Conservation (phyloP, 2,113 vertebrate genomes). For the Sterrhoptilus dennistouni region DNA sequence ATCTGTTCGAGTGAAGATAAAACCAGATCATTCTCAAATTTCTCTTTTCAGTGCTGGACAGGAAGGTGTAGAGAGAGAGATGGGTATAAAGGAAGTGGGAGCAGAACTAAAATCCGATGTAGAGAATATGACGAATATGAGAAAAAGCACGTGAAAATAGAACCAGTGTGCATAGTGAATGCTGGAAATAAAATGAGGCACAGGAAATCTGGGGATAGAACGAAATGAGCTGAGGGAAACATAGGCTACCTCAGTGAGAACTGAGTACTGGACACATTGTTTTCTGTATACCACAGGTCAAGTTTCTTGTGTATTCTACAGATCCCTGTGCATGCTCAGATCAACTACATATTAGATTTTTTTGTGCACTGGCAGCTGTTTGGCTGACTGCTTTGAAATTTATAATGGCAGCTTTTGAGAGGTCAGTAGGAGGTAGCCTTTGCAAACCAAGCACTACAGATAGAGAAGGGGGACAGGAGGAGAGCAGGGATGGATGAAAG, state of each 20-base stretch:
- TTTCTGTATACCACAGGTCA: neutral
- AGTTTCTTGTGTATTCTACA: neutral
- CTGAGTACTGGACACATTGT: neutral
- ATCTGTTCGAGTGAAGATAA: neutral
- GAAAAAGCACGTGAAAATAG: neutral
- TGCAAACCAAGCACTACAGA: neutral
- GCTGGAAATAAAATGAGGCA: neutral
- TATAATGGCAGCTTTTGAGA: neutral
- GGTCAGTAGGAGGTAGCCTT: neutral
- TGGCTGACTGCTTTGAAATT: neutral
- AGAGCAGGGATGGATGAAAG: neutral
- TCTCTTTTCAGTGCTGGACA: neutral
- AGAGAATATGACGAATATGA: neutral
- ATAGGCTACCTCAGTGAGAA: neutral
- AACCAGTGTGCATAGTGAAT: neutral
- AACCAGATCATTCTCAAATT: neutral
- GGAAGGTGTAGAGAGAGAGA: neutral
- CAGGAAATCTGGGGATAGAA: neutral
- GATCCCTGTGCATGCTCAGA: neutral
- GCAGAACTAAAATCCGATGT: rapidly evolving
- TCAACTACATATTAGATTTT: neutral
- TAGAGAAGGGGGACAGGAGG: neutral
- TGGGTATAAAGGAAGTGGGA: neutral
- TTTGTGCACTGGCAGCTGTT: neutral
- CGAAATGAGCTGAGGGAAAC: neutral